A percentile compares a stretch with the other conserved stretches of the same genome.
phyloP scores from a whole-genome alignment of 1,140 invertebrate genomes.

The Neodiprion fabricii region DNA sequence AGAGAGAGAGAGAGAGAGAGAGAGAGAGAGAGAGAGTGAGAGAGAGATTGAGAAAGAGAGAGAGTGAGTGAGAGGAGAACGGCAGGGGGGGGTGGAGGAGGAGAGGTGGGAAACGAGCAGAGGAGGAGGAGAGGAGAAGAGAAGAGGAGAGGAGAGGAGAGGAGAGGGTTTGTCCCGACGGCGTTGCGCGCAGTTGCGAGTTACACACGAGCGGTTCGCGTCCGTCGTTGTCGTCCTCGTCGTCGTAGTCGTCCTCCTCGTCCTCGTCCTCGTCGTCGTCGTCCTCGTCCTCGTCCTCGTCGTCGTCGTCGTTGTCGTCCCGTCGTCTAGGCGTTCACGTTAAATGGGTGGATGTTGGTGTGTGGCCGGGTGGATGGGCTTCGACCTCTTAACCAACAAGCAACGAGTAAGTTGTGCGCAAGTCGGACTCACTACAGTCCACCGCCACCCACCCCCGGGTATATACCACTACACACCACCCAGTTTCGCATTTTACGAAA shows the following conservation, averaged over 20 bases:
- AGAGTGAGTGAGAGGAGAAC: slow-evolving; percentile 14
- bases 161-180: slow-evolving; percentile 10
- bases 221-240: too few species aligned
- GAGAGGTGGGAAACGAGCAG: background rate
- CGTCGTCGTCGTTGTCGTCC: too few species aligned
- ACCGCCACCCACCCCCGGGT: background rate
- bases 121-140: slow-evolving; percentile 17
- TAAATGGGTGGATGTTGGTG: slow-evolving; percentile 1
- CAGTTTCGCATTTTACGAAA: too few species aligned
- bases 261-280: background rate
- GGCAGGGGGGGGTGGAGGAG: background rate
- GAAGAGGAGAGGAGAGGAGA: slow-evolving; percentile 11
- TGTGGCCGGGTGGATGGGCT: background rate
- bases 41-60: too few species aligned
- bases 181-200: background rate
- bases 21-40: background rate
- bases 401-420: slow-evolving; percentile 4
- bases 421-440: background rate
- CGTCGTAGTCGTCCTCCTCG: background rate
- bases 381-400: slow-evolving; percentile 7
- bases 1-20: slow-evolving; percentile 30
- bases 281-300: too few species aligned
- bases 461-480: too few species aligned
- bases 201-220: too few species aligned
- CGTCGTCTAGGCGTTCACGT: background rate